phyloP scores from a whole-genome alignment of 1,140 invertebrate genomes.

The Zaprionus davidi region DNA sequence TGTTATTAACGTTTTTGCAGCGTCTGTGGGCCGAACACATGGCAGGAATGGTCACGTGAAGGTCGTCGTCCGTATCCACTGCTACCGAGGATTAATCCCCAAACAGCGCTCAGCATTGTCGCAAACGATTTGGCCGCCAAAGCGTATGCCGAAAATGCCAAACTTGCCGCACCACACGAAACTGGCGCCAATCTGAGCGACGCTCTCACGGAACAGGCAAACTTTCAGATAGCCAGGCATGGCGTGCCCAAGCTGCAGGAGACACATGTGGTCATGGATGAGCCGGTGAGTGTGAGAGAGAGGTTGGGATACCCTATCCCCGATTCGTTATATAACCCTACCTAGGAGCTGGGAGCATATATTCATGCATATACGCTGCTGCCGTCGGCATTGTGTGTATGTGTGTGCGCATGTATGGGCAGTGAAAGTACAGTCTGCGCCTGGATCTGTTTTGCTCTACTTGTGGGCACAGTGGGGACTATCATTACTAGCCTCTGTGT shows the following conservation, averaged over 20 bases:
- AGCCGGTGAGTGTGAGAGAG: slow-evolving; percentile 70
- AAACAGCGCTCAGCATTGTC: slow-evolving; percentile 92
- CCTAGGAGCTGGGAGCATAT: slow-evolving; percentile 15
- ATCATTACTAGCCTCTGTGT: background rate
- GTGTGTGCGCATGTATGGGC: slow-evolving; percentile 41
- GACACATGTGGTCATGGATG: slow-evolving; percentile 64
- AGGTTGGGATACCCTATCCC: background rate
- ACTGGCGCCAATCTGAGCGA: slow-evolving; percentile 62
- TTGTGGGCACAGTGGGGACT: background rate
- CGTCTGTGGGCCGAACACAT: slow-evolving; percentile 91
- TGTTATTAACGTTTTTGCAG: slow-evolving; percentile 85
- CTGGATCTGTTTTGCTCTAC: slow-evolving; percentile 28
- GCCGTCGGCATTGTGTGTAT: slow-evolving; percentile 11
- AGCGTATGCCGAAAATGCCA: slow-evolving; percentile 85
- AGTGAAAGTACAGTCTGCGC: slow-evolving; percentile 75
- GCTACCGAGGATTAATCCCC: slow-evolving; percentile 91
- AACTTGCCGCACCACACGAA: slow-evolving; percentile 82
- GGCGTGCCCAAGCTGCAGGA: slow-evolving; percentile 45
- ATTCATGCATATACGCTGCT: slow-evolving; percentile 19
- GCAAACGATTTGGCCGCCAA: slow-evolving; percentile 88
- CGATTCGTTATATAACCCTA: slow-evolving; percentile 63
- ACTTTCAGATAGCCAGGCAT: slow-evolving; percentile 49
- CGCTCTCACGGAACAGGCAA: slow-evolving; percentile 57
- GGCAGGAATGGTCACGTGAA: slow-evolving; percentile 94
- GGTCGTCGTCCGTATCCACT: slow-evolving; percentile 92